Evolutionary conservation across 1,140 invertebrate genomes (phyloP).

Genomic region (Neuroterus valhalla): DNA sequence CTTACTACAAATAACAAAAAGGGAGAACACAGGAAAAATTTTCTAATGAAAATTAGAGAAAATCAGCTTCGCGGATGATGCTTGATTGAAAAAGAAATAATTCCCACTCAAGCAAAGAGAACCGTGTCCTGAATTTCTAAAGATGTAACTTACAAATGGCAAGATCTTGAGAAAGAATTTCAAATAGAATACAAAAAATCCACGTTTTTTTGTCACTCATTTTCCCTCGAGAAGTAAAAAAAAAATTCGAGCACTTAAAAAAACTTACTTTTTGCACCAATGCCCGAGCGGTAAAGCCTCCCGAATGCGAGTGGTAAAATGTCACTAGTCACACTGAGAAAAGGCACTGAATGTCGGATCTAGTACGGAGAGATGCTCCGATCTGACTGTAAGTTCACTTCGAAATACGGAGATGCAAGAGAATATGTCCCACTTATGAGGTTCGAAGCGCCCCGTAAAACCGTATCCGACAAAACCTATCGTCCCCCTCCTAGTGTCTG

Average conservation of each 20-base stretch:
- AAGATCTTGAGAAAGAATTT: background rate
- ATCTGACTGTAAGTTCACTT: conserved; percentile 59
- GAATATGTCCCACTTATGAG: conserved; percentile 68
- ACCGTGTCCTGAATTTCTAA: too few species aligned
- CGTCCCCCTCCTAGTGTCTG: background rate
- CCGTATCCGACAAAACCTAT: conserved; percentile 45
- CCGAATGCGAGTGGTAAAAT: conserved; percentile 8
- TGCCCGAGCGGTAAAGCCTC: background rate
- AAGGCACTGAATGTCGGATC: background rate
- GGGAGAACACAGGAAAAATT: too few species aligned
- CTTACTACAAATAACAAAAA: too few species aligned
- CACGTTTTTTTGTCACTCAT: background rate
- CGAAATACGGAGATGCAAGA: conserved; percentile 65
- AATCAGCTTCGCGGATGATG: too few species aligned
- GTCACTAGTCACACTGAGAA: conserved; percentile 29
- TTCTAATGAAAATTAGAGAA: too few species aligned
- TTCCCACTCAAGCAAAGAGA: too few species aligned
- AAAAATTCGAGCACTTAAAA: background rate
- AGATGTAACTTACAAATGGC: too few species aligned
- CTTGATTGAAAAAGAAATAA: too few species aligned
- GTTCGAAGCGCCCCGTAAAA: conserved; percentile 30
- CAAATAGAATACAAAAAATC: background rate
- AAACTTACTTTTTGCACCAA: conserved; percentile 12
- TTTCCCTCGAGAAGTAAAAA: background rate
- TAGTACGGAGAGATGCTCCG: conserved; percentile 47